These are phyloP conservation scores for Lasioglossum zephyrum DNA, from an alignment of 2,888 invertebrate species.

Conservation along the genomic window DNA sequence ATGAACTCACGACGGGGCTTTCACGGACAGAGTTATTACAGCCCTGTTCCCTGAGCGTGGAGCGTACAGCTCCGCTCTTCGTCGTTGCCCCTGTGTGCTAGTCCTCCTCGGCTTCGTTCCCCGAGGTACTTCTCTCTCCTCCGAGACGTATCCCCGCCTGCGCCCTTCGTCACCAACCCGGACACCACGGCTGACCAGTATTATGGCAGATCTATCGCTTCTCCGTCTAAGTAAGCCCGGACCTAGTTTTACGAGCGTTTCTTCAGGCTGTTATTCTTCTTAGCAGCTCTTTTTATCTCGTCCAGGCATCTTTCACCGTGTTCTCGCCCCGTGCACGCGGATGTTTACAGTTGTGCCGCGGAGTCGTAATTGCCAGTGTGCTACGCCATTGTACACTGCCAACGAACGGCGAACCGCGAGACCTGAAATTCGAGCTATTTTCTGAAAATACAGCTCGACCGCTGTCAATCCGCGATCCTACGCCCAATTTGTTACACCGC, in stretches of 20 bases:
- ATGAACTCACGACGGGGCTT: constrained; percentile 80
- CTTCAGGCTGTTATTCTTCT: constrained; percentile 32
- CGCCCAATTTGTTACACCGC: background rate
- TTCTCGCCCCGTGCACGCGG: background rate
- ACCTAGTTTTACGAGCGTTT: constrained; percentile 58
- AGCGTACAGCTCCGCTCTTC: constrained; percentile 42
- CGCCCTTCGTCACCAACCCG: constrained; percentile 45
- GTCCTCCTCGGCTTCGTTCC: constrained; percentile 42
- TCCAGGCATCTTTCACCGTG: background rate
- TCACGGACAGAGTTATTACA: constrained; percentile 81
- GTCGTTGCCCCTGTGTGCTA: constrained; percentile 45
- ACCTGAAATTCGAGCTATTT: background rate
- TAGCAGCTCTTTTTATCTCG: constrained; percentile 33
- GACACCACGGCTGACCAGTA: constrained; percentile 36
- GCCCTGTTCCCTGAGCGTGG: constrained; percentile 41
- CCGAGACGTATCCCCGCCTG: constrained; percentile 27
- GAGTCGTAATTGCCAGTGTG: background rate
- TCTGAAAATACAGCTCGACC: constrained; percentile 7
- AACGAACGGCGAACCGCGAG: background rate
- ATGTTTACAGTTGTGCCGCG: background rate
- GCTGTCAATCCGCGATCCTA: background rate
- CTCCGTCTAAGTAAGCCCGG: constrained; percentile 55
- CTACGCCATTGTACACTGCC: background rate
- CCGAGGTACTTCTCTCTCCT: constrained; percentile 47
- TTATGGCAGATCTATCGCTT: constrained; percentile 60